A percentile compares a stretch with the other conserved stretches of the same genome.
Evolutionary conservation across 2,797 vertebrate species (phyloP).

Genomic region (Odontamblyopus lacepedii): DNA sequence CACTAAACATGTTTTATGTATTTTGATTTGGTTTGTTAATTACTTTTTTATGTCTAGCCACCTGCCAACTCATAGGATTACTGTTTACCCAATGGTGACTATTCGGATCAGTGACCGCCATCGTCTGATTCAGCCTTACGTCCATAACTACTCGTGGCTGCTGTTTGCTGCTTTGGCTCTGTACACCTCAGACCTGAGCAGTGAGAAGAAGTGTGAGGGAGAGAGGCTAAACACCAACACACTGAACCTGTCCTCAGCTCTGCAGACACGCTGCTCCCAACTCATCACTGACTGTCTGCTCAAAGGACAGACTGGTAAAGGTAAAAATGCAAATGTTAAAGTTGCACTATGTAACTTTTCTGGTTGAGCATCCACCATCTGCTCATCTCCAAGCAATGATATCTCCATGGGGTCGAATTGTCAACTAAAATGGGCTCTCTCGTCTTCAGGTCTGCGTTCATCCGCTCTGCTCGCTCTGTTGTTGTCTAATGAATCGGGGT

Average conservation of each 20-base stretch:
- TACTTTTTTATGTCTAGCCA: conserved; percentile 76
- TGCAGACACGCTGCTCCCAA: conserved; percentile 87
- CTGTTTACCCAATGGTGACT: conserved; percentile 93
- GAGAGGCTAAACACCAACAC: conserved; percentile 71
- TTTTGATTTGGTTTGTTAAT: neutral
- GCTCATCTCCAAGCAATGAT: too few species aligned
- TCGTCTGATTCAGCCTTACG: conserved; percentile 93
- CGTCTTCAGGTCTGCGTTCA: conserved; percentile 81
- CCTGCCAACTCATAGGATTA: conserved; percentile 93
- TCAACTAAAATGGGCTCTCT: neutral
- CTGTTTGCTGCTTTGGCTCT: conserved; percentile 91
- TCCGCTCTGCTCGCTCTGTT: conserved; percentile 87
- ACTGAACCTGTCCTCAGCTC: conserved; percentile 65
- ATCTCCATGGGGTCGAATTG: too few species aligned
- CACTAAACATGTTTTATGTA: neutral
- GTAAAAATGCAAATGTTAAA: conserved; percentile 56
- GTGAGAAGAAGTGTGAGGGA: conserved; percentile 75
- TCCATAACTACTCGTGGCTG: conserved; percentile 98
- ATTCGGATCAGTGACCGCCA: conserved; percentile 93
- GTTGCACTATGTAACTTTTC: too few species aligned
- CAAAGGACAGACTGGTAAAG: conserved; percentile 92
- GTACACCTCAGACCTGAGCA: conserved; percentile 88
- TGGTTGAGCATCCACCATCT: too few species aligned
- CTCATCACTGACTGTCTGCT: conserved; percentile 92
- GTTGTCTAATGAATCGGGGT: conserved; percentile 81